phyloP scores from a whole-genome alignment of 2,888 invertebrate species.

The Trypoxylon attenuatum region DNA sequence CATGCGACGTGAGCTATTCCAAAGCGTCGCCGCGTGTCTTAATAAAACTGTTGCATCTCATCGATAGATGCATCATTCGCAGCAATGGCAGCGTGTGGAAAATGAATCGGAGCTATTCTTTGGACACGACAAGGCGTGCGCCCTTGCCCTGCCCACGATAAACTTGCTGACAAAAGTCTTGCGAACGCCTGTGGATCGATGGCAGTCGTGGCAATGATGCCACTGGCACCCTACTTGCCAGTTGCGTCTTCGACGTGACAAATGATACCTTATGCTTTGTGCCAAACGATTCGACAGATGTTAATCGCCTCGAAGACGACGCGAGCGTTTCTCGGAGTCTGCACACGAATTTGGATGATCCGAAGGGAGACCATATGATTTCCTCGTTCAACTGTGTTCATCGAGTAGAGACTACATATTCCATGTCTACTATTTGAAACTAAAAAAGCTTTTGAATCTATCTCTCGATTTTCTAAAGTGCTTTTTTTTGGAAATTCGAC shows the following conservation, averaged over 20 bases:
- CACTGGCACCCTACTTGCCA: no score
- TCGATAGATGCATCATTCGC: not conserved
- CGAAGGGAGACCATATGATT: no score
- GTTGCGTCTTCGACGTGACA: constrained; percentile 8
- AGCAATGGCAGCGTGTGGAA: no score
- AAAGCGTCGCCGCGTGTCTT: constrained; percentile 4
- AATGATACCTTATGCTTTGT: constrained; percentile 9
- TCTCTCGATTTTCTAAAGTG: no score
- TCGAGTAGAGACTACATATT: no score
- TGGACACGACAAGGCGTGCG: not conserved
- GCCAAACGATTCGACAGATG: constrained; percentile 16
- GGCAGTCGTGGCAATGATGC: not conserved
- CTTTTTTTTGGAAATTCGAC: no score
- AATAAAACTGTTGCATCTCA: constrained; percentile 13
- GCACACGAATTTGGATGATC: no score
- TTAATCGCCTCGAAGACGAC: not conserved
- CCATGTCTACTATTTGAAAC: no score
- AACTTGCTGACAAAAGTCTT: constrained; percentile 8
- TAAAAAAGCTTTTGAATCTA: no score
- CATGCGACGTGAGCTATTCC: no score
- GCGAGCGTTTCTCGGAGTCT: no score
- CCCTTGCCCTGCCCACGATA: constrained; percentile 4
- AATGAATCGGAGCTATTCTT: constrained; percentile 15
- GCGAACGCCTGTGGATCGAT: not conserved
- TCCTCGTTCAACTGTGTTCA: no score